Evolutionary conservation across 37 sponge, comb jelly and placozoan species (phyloP).

Genomic region (Haliclona indistincta): DNA sequence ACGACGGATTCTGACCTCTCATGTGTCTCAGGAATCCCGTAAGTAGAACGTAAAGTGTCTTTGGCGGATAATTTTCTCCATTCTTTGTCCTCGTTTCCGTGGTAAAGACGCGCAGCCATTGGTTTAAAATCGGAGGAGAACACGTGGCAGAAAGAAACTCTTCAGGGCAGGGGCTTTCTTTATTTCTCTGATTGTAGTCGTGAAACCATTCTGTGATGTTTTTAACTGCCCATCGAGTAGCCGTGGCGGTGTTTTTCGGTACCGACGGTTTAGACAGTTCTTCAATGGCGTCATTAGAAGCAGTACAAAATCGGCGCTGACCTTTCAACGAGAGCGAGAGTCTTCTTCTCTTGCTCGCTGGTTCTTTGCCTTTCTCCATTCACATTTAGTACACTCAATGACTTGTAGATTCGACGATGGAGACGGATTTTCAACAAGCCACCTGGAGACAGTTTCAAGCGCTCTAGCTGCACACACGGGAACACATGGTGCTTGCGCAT

Average conservation of each 20-base stretch:
- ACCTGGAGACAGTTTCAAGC: no score
- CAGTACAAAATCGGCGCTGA: no score
- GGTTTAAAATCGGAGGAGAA: neutral
- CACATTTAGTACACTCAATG: no score
- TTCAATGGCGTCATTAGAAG: no score
- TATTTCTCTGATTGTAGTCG: neutral
- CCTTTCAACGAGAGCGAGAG: no score
- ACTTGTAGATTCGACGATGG: no score
- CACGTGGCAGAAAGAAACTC: neutral
- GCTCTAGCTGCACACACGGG: no score
- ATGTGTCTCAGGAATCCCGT: slow-evolving; percentile 22
- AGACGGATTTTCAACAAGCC: no score
- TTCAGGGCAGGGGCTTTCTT: slow-evolving; percentile 8
- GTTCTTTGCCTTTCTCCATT: no score
- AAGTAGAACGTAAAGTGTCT: neutral
- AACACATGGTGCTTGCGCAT: no score
- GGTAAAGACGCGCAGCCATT: slow-evolving; percentile 9
- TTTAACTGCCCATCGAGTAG: slow-evolving; percentile 1
- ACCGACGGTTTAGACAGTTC: neutral
- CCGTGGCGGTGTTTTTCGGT: neutral
- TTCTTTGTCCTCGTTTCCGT: slow-evolving; percentile 9
- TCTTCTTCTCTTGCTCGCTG: no score
- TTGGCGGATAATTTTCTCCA: slow-evolving; percentile 19
- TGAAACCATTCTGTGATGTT: slow-evolving; percentile 11
- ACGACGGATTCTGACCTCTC: slow-evolving; percentile 1